Base-by-base conservation (phyloP, 2,113 vertebrate species). In the Hyperopisus bebe region DNA sequence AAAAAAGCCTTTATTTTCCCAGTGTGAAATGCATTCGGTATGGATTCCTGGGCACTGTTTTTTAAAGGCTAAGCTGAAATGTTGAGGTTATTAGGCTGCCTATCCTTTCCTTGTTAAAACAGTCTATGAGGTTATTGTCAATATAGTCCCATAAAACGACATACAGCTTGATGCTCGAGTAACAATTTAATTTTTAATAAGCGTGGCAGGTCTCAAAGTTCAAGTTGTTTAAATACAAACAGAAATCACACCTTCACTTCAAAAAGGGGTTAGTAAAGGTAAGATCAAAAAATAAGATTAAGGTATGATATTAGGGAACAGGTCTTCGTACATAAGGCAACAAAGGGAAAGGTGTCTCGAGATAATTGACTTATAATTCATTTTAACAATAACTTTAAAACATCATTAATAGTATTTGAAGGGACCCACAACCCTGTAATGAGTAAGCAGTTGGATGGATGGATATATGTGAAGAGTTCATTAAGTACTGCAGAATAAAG, bases 181-280 rank as follows among this genome's bases (percentile, higher is more conserved):
- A 91, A 92, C 93, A 93, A 90, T 93, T 92, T 80, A 90, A 93
- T 91, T 92, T 94, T 93, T 93, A 94, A 94, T 94, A 94, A 94
- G 92, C 91, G 50, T 92, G 92, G 92, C 90, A 92, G 92, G 93
- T 89, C 88, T 88, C 86, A 82, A 74, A 53, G 91, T 92, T 50
- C 39, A 83, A 87, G 87, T 90, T 89, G 82, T 88, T 91, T 90
- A 91, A 90, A 91, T 87, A 84, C 82, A 88, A 89, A 90, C 87
- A 35, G 85, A 50, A 88, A 85, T 93, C 47, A 87, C 50, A 53
- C 24, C 50, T 17, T 5, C 27, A 51, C 24, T 55, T 53, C 47
- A 27, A 55, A 87, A 53, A 53, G 39, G 77, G 39, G 77, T 39
- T 39, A 42, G 35, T 82, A 82, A 82, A 82, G 39, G 39, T 21